Evolutionary conservation across 2,888 invertebrate species (phyloP), one percentile per base, ranked within the genome.

Genomic region (Diarsia brunnea): DNA sequence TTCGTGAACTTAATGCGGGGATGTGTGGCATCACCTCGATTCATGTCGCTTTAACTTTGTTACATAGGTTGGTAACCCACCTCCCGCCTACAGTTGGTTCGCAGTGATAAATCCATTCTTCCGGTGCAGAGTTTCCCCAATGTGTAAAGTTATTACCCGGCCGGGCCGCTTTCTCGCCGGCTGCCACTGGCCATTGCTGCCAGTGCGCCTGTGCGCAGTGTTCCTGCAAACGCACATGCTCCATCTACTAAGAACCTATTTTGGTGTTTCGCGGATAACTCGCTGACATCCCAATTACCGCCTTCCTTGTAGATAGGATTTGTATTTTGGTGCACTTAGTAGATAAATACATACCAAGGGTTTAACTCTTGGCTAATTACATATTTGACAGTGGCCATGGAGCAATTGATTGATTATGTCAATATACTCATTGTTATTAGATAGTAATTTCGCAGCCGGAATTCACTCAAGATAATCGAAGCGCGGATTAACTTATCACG

Each of bases 181-280:
- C 31, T 45, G 67, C 24, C 43, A 53, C 38, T 27, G 69, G 49
- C 12, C 61, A 75, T 64, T 67, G 78, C 66, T 8, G 38, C 38
- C 38, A 38, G 7, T 38, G 38, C 38, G 7, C 69, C 43, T 19
- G 45, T 24, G 53, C 55, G 58, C 65, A 19, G 45, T 80, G 16
- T 43, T 58, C 24, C 24, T 58, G 27, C 43, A 83, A 77, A 75
- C 74, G 90, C n/a, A 82, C 87, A 87, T 88, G 90, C 88, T 84
- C 76, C 87, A 87, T 82, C 81, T 67, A 82, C 75, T 82, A 84
- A 89, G 88, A 89, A 89, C 88, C 45, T 68, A 69, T 72, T 64
- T 77, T 69, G 27, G 53, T 69, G 49, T 76, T 77, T 76, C 43
- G 14, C 47, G 24, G 58, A 38, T 45, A 27, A 55, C 24, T 63